Evolutionary conservation across 2,113 vertebrate species (phyloP).

Genomic region (Cnemophilus loriae): DNA sequence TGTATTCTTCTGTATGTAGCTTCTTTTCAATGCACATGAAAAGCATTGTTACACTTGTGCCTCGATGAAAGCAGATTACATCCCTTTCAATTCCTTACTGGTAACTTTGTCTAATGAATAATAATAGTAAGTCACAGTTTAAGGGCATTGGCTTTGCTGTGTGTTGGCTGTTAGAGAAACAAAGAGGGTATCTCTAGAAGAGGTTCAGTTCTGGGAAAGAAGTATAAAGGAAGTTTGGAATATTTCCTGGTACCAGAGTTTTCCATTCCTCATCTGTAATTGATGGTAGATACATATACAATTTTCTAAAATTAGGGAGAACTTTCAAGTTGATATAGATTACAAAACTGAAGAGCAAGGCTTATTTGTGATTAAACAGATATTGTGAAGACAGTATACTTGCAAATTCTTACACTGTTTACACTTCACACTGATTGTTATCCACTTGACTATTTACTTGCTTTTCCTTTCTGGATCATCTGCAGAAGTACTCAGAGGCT

Average conservation of each 20-base stretch:
- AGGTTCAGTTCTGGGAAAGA: neutral
- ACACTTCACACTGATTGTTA: neutral
- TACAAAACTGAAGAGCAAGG: neutral
- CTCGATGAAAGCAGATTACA: constrained; percentile 16
- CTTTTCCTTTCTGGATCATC: neutral
- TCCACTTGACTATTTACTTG: neutral
- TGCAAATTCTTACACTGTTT: neutral
- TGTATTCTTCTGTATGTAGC: neutral
- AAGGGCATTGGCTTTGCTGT: neutral
- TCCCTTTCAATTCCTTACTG: neutral
- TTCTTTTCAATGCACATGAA: neutral
- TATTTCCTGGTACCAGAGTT: neutral
- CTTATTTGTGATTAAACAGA: neutral
- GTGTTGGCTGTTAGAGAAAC: neutral
- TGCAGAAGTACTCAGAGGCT: neutral
- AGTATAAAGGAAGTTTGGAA: neutral
- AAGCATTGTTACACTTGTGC: neutral
- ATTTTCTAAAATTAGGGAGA: neutral
- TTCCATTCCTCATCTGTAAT: neutral
- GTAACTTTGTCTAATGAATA: neutral
- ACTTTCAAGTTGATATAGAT: neutral
- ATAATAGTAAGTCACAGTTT: neutral
- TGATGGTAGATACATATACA: neutral
- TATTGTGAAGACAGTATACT: neutral
- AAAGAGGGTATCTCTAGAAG: neutral